Base-by-base conservation (phyloP, 2,888 invertebrate genomes). In the Papilio elwesi region DNA sequence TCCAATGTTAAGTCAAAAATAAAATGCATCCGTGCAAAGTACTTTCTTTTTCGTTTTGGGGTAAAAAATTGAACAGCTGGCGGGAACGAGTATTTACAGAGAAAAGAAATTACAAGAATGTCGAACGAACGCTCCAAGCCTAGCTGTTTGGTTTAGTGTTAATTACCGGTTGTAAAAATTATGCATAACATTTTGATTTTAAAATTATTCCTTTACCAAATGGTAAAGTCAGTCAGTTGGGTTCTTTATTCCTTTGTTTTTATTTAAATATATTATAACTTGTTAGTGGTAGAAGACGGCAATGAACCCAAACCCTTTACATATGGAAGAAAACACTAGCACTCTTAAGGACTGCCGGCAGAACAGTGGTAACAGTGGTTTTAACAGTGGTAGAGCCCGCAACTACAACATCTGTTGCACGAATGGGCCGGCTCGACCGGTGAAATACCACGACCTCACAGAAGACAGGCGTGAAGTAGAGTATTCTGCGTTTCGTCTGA, bases 91-190 rank as follows among this genome's bases (percentile, higher is more conserved):
- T 47, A 26, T 48, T 64, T 49, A 49, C 8, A 49, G 26, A 6
- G 48, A 48, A 64, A 64, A 64, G 12, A 49, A 49, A 48, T 64
- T 64, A 12, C 48, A 64, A 64, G 64, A 49, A 49, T 64, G 16
- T 26, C 13, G 48, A 64, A 64, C 48, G 64, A 64, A 64, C 43
- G 13, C 48, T 64, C 26, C 48, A 64, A 49, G 63, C 63, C 7
- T 26, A 48, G 16, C 12, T n/a, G 5, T 63, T 63, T 63, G 63
- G 47, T 64, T 64, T 64, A 48, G 11, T 4, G 12, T 64, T 64
- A 16, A 26, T 49, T 26, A 48, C 16, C 16, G 26, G 16, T 64
- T 63, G n/a, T 48, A 15, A 64, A n/a, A 43, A 62, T 62, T 63
- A 1, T 47, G 11, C 12, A 1, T 48, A 16, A 43, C 12, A 12